Percentiles rank a stretch among this genome's conserved stretches.
phyloP scores from a whole-genome alignment of 2,797 vertebrate genomes.

The Triplophysa yarkandensis region DNA sequence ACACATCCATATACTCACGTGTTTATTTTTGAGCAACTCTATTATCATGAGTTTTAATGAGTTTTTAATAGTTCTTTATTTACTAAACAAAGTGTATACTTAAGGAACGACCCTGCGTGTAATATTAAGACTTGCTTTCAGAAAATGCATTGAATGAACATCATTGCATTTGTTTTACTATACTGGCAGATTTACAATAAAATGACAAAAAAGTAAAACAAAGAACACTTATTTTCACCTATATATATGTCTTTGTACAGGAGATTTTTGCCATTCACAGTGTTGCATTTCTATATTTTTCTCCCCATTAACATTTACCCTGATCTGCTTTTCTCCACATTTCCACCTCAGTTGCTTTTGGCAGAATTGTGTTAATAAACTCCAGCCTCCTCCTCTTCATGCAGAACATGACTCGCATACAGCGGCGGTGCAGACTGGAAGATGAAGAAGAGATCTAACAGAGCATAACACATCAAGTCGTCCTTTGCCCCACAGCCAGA shows the following conservation, averaged over 20 bases:
- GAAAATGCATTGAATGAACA: neutral
- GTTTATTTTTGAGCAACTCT: neutral
- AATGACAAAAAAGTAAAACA: neutral
- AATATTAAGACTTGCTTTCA: neutral
- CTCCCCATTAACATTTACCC: slow-evolving; percentile 28
- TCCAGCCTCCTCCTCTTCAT: slow-evolving; percentile 6
- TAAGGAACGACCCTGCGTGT: neutral
- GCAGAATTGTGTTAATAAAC: slow-evolving; percentile 43
- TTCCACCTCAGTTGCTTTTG: slow-evolving; percentile 19
- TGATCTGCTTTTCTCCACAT: slow-evolving; percentile 1
- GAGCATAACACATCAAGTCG: slow-evolving; percentile 32
- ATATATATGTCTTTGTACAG: no score
- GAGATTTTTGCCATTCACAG: neutral
- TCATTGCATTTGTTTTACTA: neutral
- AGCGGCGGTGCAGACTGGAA: slow-evolving; percentile 18
- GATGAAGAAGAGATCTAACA: slow-evolving; percentile 35
- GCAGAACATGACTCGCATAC: slow-evolving; percentile 4
- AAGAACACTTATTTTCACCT: neutral
- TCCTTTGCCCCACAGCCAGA: slow-evolving; percentile 37
- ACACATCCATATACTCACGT: neutral
- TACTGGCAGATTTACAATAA: neutral
- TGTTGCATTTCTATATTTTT: slow-evolving; percentile 5
- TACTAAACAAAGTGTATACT: neutral
- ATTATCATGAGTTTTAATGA: neutral
- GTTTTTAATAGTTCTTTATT: neutral